Conservation (phyloP, 2,888 invertebrate genomes). For the Aplocera efformata region DNA sequence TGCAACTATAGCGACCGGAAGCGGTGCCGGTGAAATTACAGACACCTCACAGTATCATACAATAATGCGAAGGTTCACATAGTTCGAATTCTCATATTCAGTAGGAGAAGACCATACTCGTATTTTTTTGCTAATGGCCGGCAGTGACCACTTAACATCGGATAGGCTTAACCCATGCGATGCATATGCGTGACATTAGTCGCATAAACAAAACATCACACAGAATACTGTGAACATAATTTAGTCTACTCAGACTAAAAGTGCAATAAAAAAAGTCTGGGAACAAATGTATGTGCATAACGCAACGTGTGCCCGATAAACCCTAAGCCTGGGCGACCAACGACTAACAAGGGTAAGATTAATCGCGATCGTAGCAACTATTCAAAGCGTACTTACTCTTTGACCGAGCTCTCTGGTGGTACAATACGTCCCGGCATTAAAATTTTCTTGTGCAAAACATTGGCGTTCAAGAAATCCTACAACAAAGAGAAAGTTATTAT, state of each 20-base stretch:
- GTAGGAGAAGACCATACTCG: too few species aligned
- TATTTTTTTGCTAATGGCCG: too few species aligned
- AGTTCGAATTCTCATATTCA: too few species aligned
- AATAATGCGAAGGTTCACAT: too few species aligned
- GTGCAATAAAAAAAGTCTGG: neutral
- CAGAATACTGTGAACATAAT: neutral
- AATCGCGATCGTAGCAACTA: constrained; percentile 42
- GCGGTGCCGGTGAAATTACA: too few species aligned
- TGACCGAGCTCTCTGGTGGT: constrained; percentile 59
- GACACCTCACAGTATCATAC: too few species aligned
- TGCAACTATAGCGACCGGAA: too few species aligned
- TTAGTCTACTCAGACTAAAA: neutral
- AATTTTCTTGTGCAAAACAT: constrained; percentile 64
- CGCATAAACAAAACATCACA: too few species aligned
- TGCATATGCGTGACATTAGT: too few species aligned
- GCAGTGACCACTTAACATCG: too few species aligned
- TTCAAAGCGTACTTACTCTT: constrained; percentile 55
- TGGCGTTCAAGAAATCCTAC: constrained; percentile 57
- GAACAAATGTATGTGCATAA: constrained; percentile 10
- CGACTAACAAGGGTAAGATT: constrained; percentile 31
- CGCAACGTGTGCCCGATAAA: constrained; percentile 31
- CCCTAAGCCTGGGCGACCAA: constrained; percentile 44
- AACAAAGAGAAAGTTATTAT: constrained; percentile 42
- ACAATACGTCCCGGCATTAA: constrained; percentile 64
- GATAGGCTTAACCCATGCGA: too few species aligned